Percentiles rank a stretch among this genome's conserved stretches.
phyloP scores from a whole-genome alignment of 2,888 invertebrate species.

The Chrysina gloriosa region DNA sequence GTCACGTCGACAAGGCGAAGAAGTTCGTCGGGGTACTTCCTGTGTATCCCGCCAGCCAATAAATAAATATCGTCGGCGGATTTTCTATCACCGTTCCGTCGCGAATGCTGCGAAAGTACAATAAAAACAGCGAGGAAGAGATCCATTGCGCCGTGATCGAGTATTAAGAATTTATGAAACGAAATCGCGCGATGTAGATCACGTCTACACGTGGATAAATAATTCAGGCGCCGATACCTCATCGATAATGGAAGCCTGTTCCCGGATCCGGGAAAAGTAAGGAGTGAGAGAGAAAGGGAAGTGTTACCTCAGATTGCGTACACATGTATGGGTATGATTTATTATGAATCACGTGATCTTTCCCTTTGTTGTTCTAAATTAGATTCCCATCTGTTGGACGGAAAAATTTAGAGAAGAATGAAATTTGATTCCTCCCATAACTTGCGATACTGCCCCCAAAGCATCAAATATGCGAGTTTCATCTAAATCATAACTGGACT shows the following conservation, averaged over 20 bases:
- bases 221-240: slow-evolving; percentile 50
- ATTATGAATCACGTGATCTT: no score
- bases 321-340: not conserved
- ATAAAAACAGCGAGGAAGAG: slow-evolving; percentile 50
- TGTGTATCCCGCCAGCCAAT: slow-evolving; percentile 6
- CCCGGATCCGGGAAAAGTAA: not conserved
- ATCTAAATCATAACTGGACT: no score
- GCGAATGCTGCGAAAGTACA: slow-evolving; percentile 47
- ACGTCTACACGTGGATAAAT: slow-evolving; percentile 52
- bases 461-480: no score
- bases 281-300: no score
- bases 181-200: slow-evolving; percentile 52
- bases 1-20: not conserved
- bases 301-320: not conserved
- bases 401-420: no score
- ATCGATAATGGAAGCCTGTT: slow-evolving; percentile 43
- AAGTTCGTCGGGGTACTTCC: not conserved
- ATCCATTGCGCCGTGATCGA: slow-evolving; percentile 49
- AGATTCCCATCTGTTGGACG: no score
- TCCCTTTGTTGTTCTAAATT: no score
- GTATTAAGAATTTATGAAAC: slow-evolving; percentile 60
- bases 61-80: slow-evolving; percentile 14
- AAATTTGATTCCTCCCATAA: no score
- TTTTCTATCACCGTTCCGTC: not conserved
- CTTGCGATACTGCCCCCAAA: no score